These are phyloP conservation scores for Anas bernieri DNA, from an alignment of 2,797 vertebrate genomes.

Conservation along the genomic window DNA sequence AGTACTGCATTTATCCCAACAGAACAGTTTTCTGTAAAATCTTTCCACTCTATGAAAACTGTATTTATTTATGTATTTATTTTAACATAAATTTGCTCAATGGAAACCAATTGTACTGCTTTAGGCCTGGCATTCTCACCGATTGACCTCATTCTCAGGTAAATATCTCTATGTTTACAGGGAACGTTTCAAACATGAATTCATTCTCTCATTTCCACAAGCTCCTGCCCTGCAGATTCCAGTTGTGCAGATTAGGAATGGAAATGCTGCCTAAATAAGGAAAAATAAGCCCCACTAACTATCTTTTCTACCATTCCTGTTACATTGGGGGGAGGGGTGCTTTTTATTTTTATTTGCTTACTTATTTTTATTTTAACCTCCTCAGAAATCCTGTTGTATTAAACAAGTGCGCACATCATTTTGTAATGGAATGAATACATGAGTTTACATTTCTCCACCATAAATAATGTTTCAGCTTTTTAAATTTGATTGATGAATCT, in stretches of 20 bases:
- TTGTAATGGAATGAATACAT: not conserved
- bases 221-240: not conserved
- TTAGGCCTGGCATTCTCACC: not conserved
- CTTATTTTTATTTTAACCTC: not conserved
- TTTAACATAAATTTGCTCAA: not conserved
- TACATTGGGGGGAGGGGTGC: not conserved
- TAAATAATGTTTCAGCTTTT: not conserved
- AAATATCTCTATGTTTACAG: not conserved
- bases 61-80: too few species aligned
- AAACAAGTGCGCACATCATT: not conserved
- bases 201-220: not conserved
- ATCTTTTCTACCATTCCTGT: not conserved
- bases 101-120: not conserved
- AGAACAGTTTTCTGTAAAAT: not conserved
- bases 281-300: not conserved
- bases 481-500: conserved; percentile 7
- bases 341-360: not conserved
- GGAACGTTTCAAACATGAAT: not conserved
- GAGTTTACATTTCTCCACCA: not conserved
- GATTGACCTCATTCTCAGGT: not conserved
- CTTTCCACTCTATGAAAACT: not conserved
- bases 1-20: not conserved
- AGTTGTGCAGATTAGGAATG: not conserved
- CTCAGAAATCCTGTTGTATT: not conserved
- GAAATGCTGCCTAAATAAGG: not conserved